Percentiles rank a stretch among this genome's conserved stretches.
Conservation (phyloP, 2,797 vertebrate genomes). For the Crenichthys baileyi region DNA sequence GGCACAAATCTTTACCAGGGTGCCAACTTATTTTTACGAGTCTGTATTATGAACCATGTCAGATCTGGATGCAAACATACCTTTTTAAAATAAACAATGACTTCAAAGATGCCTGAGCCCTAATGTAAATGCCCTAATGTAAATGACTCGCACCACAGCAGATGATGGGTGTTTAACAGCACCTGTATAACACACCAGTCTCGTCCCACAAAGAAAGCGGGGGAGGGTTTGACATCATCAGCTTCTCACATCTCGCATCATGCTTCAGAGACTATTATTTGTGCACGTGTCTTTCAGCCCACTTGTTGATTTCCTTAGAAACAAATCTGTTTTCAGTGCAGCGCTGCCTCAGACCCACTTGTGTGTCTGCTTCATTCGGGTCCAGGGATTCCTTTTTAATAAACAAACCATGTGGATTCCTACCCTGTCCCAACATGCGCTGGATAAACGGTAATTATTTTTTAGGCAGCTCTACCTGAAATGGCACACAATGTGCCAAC, state of each 20-base stretch:
- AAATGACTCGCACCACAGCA: not conserved
- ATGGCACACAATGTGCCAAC: not conserved
- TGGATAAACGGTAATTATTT: not conserved
- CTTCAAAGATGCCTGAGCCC: not conserved
- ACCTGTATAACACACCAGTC: not conserved
- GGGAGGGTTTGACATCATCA: not conserved
- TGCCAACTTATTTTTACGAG: too few species aligned
- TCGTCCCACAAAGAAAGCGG: not conserved
- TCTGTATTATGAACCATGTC: too few species aligned
- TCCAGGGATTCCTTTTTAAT: not conserved
- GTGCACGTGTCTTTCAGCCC: not conserved
- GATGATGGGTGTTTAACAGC: not conserved
- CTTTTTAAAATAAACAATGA: not conserved
- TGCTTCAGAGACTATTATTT: not conserved
- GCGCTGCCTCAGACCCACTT: not conserved
- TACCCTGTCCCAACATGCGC: not conserved
- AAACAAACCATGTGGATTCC: not conserved
- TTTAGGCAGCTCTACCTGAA: constrained; percentile 27
- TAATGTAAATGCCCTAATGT: not conserved
- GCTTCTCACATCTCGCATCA: too few species aligned
- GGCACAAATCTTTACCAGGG: too few species aligned
- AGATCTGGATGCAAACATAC: not conserved
- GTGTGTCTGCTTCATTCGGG: not conserved
- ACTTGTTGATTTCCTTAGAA: not conserved
- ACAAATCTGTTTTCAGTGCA: not conserved